Conservation (phyloP, 2,888 invertebrate species). For the Apomyelois bistriatella region DNA sequence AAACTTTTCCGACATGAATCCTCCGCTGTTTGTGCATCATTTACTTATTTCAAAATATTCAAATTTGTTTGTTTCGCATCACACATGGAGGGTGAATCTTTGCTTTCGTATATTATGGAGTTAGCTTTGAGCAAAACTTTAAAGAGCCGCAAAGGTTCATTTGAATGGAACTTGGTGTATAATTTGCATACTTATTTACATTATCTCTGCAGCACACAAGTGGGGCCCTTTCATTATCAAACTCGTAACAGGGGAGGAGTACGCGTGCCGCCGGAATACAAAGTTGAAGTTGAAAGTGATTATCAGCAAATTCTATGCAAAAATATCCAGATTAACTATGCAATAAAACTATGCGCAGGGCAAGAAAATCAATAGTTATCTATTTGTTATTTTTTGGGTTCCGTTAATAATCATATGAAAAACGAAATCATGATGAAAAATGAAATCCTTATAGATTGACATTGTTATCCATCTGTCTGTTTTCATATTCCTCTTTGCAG, state of each 20-base stretch:
- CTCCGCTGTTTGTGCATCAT: slow-evolving; percentile 55
- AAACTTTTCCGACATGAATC: slow-evolving; percentile 52
- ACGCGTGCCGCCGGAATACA: slow-evolving; percentile 59
- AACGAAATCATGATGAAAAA: too few relatives aligned
- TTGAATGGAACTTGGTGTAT: slow-evolving; percentile 72
- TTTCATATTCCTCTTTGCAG: too few relatives aligned
- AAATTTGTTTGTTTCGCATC: slow-evolving; percentile 35
- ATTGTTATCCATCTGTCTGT: too few relatives aligned
- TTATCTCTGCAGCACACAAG: slow-evolving; percentile 78
- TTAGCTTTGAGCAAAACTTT: slow-evolving; percentile 66
- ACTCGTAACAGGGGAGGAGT: slow-evolving; percentile 65
- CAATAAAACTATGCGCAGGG: slow-evolving; percentile 45
- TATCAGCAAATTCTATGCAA: slow-evolving; percentile 63
- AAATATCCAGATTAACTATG: slow-evolving; percentile 58
- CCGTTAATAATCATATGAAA: too few relatives aligned
- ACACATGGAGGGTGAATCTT: slow-evolving; percentile 34
- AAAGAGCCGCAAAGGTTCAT: slow-evolving; percentile 74
- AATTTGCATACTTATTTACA: slow-evolving; percentile 80
- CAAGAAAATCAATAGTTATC: slow-evolving; percentile 19
- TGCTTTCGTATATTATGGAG: slow-evolving; percentile 45
- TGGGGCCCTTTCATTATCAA: slow-evolving; percentile 77
- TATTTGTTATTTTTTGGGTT: not conserved
- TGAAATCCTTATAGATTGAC: too few relatives aligned
- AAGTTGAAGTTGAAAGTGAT: slow-evolving; percentile 68
- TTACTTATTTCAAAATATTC: slow-evolving; percentile 59